Evolutionary conservation across 2,888 invertebrate genomes (phyloP).

Genomic region (Ditula angustiorana): DNA sequence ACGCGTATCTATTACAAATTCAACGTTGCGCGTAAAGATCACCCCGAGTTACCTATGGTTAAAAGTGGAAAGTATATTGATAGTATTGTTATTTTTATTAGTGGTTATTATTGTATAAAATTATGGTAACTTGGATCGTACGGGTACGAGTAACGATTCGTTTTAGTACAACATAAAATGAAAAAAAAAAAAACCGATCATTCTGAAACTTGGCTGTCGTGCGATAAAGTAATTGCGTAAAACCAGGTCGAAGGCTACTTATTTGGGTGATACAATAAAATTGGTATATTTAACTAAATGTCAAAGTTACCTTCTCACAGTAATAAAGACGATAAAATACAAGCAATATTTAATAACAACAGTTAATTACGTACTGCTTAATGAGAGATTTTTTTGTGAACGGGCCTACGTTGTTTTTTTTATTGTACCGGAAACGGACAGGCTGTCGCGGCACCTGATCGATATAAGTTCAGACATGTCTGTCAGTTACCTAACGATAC

Average conservation of each 20-base stretch:
- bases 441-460: slow-evolving; percentile 69
- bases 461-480: slow-evolving; percentile 69
- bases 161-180: slow-evolving; percentile 34
- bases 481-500: slow-evolving; percentile 75
- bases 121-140: neutral
- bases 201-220: slow-evolving; percentile 29
- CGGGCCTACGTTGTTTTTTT: slow-evolving; percentile 28
- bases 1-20: too few relatives aligned
- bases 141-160: slow-evolving; percentile 1
- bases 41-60: too few relatives aligned
- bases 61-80: too few relatives aligned
- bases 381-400: slow-evolving; percentile 9
- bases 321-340: slow-evolving; percentile 14
- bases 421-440: slow-evolving; percentile 59
- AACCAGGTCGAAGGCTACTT: slow-evolving; percentile 39
- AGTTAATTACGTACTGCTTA: slow-evolving; percentile 13
- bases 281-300: slow-evolving; percentile 25
- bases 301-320: slow-evolving; percentile 26
- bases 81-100: too few relatives aligned
- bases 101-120: neutral
- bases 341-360: slow-evolving; percentile 15
- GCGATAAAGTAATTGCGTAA: slow-evolving; percentile 39
- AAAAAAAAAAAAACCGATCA: slow-evolving; percentile 13
- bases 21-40: too few relatives aligned
- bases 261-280: slow-evolving; percentile 29